Evolutionary conservation across 1,140 invertebrate species (phyloP).

Genomic region (Caenorhabditis brenneri): DNA sequence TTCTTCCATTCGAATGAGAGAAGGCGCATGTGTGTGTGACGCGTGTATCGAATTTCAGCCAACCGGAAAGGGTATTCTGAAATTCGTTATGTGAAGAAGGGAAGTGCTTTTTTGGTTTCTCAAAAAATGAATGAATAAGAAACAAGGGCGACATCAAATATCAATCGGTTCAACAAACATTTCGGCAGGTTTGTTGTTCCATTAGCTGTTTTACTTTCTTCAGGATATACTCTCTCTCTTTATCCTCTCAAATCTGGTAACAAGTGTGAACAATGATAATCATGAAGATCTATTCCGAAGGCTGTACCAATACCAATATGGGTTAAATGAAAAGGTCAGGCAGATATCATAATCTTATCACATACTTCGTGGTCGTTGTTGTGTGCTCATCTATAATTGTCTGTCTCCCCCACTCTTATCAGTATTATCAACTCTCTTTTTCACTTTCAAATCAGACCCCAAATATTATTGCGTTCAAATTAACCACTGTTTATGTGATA

Average conservation of each 20-base stretch:
- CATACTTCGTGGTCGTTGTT: not conserved
- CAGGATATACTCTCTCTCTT: too few relatives aligned
- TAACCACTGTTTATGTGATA: conserved; percentile 6
- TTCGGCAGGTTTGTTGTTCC: not conserved
- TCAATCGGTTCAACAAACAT: not conserved
- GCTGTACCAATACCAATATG: too few relatives aligned
- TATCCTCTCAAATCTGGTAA: too few relatives aligned
- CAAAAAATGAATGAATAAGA: not conserved
- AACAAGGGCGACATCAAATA: not conserved
- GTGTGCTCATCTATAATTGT: not conserved
- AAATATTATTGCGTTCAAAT: conserved; percentile 20
- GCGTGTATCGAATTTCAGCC: conserved; percentile 37
- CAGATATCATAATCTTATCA: conserved; percentile 13
- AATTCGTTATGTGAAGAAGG: not conserved
- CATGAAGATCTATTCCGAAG: too few relatives aligned
- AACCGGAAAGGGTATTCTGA: conserved; percentile 37
- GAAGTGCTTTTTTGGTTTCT: conserved; percentile 21
- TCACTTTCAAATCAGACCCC: not conserved
- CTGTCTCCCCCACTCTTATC: not conserved
- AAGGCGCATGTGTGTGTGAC: conserved; percentile 1
- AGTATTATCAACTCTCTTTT: not conserved
- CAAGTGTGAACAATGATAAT: too few relatives aligned
- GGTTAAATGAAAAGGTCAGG: not conserved
- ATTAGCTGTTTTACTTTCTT: not conserved
- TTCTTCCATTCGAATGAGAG: conserved; percentile 23